These are phyloP conservation scores for Arvicanthis niloticus DNA, from an alignment of 2,113 vertebrate genomes.

Conservation along the genomic window DNA sequence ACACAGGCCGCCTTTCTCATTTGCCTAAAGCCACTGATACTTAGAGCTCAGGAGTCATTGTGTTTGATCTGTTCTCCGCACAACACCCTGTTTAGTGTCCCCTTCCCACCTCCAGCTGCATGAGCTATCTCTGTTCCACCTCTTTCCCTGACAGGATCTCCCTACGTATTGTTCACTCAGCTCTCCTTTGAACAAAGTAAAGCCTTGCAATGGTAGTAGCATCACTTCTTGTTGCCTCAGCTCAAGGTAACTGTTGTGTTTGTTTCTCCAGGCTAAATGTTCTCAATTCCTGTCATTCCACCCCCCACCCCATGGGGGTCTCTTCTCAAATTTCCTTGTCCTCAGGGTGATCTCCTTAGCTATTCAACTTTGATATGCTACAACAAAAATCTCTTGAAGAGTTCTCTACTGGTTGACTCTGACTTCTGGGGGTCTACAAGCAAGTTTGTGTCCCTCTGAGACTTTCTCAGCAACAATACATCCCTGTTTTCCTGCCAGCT, in stretches of 20 bases:
- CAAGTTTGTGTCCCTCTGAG: background rate
- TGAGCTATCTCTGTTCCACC: background rate
- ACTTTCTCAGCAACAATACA: slow-evolving; percentile 20
- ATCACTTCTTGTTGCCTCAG: background rate
- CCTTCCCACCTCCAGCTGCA: background rate
- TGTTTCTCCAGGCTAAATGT: slow-evolving; percentile 11
- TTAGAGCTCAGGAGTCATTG: slow-evolving; percentile 11
- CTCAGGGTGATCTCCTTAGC: background rate
- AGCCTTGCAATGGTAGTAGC: background rate
- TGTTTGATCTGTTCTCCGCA: background rate
- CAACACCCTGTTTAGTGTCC: background rate
- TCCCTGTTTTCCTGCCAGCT: slow-evolving; percentile 9
- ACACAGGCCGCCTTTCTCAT: background rate
- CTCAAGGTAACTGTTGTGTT: background rate
- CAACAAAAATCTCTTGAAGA: background rate
- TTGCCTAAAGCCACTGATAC: background rate
- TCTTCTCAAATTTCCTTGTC: background rate
- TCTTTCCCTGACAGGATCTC: background rate
- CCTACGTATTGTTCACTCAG: background rate
- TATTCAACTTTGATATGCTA: slow-evolving; percentile 25
- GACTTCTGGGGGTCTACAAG: slow-evolving; percentile 24
- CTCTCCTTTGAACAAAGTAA: background rate
- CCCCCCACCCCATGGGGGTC: background rate
- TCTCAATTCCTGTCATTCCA: background rate
- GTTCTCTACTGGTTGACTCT: background rate